A percentile compares a stretch with the other conserved stretches of the same genome.
Evolutionary conservation across 1,140 invertebrate genomes (phyloP).

Genomic region (Lethrus apterus): DNA sequence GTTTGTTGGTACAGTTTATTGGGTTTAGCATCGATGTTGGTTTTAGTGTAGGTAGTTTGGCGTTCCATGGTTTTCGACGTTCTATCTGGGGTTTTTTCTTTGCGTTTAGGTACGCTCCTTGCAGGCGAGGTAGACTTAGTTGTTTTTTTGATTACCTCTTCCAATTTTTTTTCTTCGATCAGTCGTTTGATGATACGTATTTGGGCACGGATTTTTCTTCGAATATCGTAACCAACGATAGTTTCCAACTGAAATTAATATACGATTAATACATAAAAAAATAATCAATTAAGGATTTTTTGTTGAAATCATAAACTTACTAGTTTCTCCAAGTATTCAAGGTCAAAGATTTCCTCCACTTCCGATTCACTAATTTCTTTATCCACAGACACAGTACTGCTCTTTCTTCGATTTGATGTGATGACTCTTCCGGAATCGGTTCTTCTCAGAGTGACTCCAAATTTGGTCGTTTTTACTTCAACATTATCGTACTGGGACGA

Average conservation of each 20-base stretch:
- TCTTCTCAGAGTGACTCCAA: constrained; percentile 53
- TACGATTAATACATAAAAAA: constrained; percentile 5
- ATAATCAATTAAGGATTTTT: constrained; percentile 2
- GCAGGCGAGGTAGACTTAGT: background rate
- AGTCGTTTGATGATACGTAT: constrained; percentile 59
- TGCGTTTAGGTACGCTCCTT: background rate
- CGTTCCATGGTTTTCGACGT: too few species aligned
- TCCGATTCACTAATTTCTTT: constrained; percentile 25
- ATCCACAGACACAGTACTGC: constrained; percentile 3
- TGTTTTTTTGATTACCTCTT: constrained; percentile 14
- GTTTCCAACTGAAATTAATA: constrained; percentile 56
- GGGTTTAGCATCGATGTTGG: background rate
- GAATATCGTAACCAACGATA: constrained; percentile 62
- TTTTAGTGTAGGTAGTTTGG: background rate
- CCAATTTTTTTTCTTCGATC: constrained; percentile 42
- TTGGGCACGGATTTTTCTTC: constrained; percentile 64
- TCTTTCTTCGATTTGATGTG: constrained; percentile 37
- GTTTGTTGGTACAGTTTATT: too few species aligned
- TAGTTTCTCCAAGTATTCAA: constrained; percentile 60
- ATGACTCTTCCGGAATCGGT: constrained; percentile 45
- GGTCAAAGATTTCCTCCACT: constrained; percentile 64
- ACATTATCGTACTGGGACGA: constrained; percentile 21
- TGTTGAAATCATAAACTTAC: constrained; percentile 39
- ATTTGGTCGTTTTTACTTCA: constrained; percentile 47
- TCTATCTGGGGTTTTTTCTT: background rate